Conservation (phyloP, 1,140 invertebrate species). For the Dufourea novaeangliae region DNA sequence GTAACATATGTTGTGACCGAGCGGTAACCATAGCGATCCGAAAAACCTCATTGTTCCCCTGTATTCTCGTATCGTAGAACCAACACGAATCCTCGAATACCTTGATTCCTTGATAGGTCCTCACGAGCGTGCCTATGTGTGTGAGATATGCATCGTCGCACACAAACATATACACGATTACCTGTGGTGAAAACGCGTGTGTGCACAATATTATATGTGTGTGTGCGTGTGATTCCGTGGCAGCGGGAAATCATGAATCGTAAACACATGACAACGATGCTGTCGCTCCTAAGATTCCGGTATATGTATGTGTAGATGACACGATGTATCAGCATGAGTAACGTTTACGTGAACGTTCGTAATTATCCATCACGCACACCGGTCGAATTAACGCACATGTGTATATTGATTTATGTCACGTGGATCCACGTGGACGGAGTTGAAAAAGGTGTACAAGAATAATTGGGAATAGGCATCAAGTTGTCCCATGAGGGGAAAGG, state of each 20-base stretch:
- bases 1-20: slow-evolving; percentile 65
- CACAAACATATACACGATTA: neutral
- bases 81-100: slow-evolving; percentile 15
- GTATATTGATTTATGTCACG: neutral
- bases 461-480: no score
- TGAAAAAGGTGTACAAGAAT: neutral
- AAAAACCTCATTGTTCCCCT: slow-evolving; percentile 62
- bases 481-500: no score
- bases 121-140: neutral
- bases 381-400: neutral
- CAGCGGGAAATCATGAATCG: slow-evolving; percentile 4
- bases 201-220: neutral
- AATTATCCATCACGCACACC: neutral
- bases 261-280: neutral
- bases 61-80: slow-evolving; percentile 14
- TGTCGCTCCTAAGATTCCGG: neutral
- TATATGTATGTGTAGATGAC: neutral
- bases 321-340: neutral
- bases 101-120: slow-evolving; percentile 15
- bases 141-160: neutral
- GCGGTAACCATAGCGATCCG: slow-evolving; percentile 72
- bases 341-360: neutral
- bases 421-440: neutral
- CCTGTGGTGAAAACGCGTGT: neutral
- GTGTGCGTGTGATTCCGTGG: neutral